Base-by-base conservation (phyloP, 2,888 invertebrate species). In the Synanthedon vespiformis region DNA sequence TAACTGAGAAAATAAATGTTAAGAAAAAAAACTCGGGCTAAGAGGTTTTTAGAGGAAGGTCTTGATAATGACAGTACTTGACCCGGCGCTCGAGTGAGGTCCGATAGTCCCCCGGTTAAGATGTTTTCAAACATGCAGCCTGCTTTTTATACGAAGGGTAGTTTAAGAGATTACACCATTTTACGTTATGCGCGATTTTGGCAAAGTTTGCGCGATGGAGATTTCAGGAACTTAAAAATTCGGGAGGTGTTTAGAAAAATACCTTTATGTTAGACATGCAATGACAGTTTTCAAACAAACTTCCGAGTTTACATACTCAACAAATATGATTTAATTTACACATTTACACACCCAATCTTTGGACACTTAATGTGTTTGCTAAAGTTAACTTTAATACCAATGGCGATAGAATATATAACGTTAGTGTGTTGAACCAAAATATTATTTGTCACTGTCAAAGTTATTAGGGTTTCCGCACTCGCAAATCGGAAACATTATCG, bases 21-120 rank as follows among this genome's bases (percentile, higher is more conserved):
- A 59, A 60, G 63, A 67, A 67, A 67, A n/a, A 67, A 69, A 65
- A 57, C 64, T 61, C 58, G 60, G 58, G 62, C 57, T 56, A 54
- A 63, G 63, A 65, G 64, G 64, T 69, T 74, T 70, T 74, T 67
- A 63, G 61, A 56, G 52, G 64, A 61, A 66, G 68, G 67, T 67
- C 67, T 67, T 65, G 67, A 68, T 77, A 77, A 76, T 72, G 72
- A 72, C 70, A 67, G 62, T 67, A 60, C 73, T 74, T 64, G 68
- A 75, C 65, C 63, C 68, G 61, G 55, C 52, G 57, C 62, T 70
- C 63, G 57, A 74, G 72, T 63, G 64, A 61, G 61, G 59, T 62
- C 60, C 61, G 58, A 65, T 65, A 57, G 55, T 53, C 56, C 57
- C 48, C 52, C 57, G 53, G 55, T 62, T 56, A 61, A 61, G 62